A percentile compares a stretch with the other conserved stretches of the same genome.
Evolutionary conservation across 2,113 vertebrate species (phyloP).

Genomic region (Mesembrinibis cayennensis): DNA sequence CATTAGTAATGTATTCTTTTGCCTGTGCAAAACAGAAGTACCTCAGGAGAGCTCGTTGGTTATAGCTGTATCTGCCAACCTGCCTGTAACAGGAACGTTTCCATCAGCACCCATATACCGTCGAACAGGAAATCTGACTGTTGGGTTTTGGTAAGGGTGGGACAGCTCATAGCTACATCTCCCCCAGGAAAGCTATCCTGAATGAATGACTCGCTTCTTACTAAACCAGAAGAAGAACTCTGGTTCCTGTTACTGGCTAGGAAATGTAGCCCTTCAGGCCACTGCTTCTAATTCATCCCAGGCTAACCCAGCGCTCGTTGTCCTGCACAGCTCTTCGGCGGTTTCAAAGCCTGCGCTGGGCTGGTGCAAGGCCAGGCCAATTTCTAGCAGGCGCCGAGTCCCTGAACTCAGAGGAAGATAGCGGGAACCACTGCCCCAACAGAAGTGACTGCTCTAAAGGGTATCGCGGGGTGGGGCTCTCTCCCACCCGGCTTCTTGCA

Average conservation of each 20-base stretch:
- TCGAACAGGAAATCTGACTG: background rate
- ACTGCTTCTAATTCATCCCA: background rate
- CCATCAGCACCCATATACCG: background rate
- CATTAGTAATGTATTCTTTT: background rate
- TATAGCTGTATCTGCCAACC: background rate
- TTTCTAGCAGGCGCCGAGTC: background rate
- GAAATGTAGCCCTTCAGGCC: background rate
- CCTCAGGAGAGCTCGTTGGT: background rate
- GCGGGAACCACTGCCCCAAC: background rate
- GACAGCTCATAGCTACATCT: background rate
- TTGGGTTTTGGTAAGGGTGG: background rate
- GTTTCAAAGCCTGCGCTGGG: background rate
- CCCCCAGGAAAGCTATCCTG: background rate
- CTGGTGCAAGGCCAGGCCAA: background rate
- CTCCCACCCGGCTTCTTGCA: background rate
- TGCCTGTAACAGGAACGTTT: background rate
- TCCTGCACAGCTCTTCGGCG: background rate
- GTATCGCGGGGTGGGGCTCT: background rate
- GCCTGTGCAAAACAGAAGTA: background rate
- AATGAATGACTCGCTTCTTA: background rate
- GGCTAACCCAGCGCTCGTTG: fast-evolving
- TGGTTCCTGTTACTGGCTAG: background rate
- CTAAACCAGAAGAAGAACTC: background rate
- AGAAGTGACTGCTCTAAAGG: background rate
- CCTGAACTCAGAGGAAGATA: background rate